These are phyloP conservation scores for Trilocha varians DNA, from an alignment of 2,888 invertebrate genomes.

Conservation along the genomic window DNA sequence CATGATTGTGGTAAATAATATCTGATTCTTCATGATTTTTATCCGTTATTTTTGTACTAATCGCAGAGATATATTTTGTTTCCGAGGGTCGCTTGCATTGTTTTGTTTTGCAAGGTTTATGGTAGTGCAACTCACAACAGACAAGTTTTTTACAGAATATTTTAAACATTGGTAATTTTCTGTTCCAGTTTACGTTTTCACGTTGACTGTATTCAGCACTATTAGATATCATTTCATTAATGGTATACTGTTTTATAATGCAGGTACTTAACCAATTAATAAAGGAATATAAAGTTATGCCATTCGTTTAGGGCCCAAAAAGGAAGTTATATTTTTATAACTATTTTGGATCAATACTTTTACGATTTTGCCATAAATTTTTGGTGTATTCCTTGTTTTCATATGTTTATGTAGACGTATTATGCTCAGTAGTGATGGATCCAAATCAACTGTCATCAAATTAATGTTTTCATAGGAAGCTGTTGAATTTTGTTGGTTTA, in stretches of 20 bases:
- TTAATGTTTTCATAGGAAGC: conserved; percentile 47
- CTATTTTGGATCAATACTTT: conserved; percentile 32
- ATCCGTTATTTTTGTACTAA: too few relatives aligned
- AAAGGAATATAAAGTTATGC: too few relatives aligned
- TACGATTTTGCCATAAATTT: conserved; percentile 28
- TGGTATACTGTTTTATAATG: too few relatives aligned
- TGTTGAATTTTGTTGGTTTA: conserved; percentile 17
- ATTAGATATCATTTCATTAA: too few relatives aligned
- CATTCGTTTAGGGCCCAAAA: conserved; percentile 17
- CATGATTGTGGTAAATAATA: too few relatives aligned
- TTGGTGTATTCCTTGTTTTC: conserved; percentile 25
- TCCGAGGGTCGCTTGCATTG: background rate
- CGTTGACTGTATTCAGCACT: too few relatives aligned
- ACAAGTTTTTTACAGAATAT: conserved; percentile 10
- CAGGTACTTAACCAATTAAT: too few relatives aligned
- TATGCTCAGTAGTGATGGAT: conserved; percentile 48
- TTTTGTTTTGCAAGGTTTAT: background rate
- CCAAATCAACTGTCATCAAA: conserved; percentile 30
- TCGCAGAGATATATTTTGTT: too few relatives aligned
- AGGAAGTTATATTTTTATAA: conserved; percentile 29
- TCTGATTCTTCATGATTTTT: too few relatives aligned
- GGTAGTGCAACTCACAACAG: conserved; percentile 11
- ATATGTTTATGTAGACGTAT: conserved; percentile 30
- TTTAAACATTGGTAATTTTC: too few relatives aligned
- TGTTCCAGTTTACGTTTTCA: too few relatives aligned